These are phyloP conservation scores for Pelagia noctiluca DNA, from an alignment of 30 jellyfish, hydroid and myxozoan genomes.

Conservation along the genomic window DNA sequence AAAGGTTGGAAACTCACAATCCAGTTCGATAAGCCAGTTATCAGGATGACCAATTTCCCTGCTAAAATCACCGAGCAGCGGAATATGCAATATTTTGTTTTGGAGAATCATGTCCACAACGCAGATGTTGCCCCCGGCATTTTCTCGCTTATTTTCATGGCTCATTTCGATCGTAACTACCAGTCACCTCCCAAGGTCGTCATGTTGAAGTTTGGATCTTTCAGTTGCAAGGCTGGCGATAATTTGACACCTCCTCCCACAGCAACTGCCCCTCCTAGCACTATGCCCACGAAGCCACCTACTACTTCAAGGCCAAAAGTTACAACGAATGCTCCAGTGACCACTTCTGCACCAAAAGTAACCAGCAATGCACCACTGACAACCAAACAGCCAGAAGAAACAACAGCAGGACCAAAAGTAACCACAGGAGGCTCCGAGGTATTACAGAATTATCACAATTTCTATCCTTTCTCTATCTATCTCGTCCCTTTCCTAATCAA, in stretches of 20 bases:
- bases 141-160: conserved; percentile 4
- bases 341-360: conserved; percentile 9
- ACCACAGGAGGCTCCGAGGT: too few species aligned
- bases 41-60: conserved; percentile 5
- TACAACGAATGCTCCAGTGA: conserved; percentile 3
- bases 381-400: not conserved
- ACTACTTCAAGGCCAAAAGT: not conserved
- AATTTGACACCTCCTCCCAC: conserved; percentile 23
- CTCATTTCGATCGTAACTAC: conserved; percentile 18
- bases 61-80: conserved; percentile 27
- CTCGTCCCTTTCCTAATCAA: too few species aligned
- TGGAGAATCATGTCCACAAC: conserved; percentile 3
- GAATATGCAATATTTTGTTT: not conserved
- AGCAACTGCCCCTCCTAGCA: conserved; percentile 24
- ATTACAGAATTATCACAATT: too few species aligned
- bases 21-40: conserved; percentile 20
- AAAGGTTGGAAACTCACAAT: conserved; percentile 24
- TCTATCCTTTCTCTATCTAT: too few species aligned
- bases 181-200: conserved; percentile 20
- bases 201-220: conserved; percentile 18
- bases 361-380: conserved; percentile 8
- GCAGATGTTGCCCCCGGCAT: conserved; percentile 6
- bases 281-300: conserved; percentile 38
- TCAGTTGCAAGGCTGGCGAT: conserved; percentile 23
- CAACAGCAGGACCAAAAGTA: conserved; percentile 18